Conservation (phyloP, 64 coral and sea anemone genomes). For the Actinia tenebrosa region DNA sequence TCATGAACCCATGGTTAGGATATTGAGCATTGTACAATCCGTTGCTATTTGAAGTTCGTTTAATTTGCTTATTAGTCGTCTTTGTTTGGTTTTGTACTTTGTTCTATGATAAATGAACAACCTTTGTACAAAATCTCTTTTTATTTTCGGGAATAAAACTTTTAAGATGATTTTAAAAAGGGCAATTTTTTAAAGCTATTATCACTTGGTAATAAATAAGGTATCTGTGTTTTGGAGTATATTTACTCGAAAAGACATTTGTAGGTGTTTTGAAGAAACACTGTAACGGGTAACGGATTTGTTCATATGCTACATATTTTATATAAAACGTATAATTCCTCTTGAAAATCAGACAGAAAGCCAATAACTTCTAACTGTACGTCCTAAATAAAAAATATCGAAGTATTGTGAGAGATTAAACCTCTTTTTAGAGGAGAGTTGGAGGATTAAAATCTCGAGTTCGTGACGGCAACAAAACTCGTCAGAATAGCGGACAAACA, state of each 20-base stretch:
- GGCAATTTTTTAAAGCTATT: neutral
- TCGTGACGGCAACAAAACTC: neutral
- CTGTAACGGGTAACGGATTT: neutral
- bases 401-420: too few relatives aligned
- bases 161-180: neutral
- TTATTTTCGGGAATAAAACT: neutral
- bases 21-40: neutral
- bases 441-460: neutral
- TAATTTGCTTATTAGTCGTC: neutral
- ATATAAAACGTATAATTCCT: neutral
- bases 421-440: neutral
- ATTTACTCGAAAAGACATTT: neutral
- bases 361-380: too few relatives aligned
- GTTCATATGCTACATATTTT: neutral
- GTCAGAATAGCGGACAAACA: neutral
- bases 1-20: neutral
- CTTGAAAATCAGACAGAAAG: too few relatives aligned
- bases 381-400: too few relatives aligned
- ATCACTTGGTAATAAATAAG: too few relatives aligned
- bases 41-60: neutral
- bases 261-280: neutral
- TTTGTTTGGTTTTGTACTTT: constrained; percentile 2
- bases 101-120: neutral
- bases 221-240: neutral
- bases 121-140: neutral